Evolutionary conservation across 2,888 invertebrate genomes (phyloP), one percentile per base, ranked within the genome.

Genomic region (Cinara cedri): DNA sequence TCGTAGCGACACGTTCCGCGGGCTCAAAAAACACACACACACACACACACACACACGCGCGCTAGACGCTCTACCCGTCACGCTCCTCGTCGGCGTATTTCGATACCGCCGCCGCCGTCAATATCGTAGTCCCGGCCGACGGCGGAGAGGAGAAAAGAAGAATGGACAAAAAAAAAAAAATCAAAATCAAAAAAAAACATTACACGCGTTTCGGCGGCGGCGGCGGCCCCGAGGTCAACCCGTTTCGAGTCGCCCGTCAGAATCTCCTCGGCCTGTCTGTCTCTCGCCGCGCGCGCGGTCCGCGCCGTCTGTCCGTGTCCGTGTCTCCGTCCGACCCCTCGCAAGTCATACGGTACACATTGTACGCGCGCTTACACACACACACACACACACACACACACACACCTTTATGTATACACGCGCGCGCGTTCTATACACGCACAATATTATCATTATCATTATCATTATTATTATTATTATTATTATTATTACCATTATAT

Each of bases 181-280:
- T 46, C 1, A 16, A 60, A 13, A 26, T 11, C 42, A 16, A 26
- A 49, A 62, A 72, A 62, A 72, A 62, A 49, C 46, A 72, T 60
- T 57, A 72, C 72, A 72, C n/a, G 26, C 42, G 44, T n/a, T n/a
- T n/a, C 72, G 42, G 26, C 42, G 62, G 21, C 46, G 26, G 62
- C 57, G 62, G 62, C 54, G 42, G 66, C 54, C 55, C 21, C 55
- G 75, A 76, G 66, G 75, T 76, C 75, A 66, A 76, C 75, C 66
- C 75, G 75, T 76, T 66, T 76, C 19, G 14, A 55, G 66, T 57
- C 44, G 44, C 66, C 75, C 75, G 66, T 66, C 66, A 75, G n/a
- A 75, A 65, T 42, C 21, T 34, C 46, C 42, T 63, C 62, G 34
- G 11, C 62, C 6, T 11, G 63, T 75, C 65, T n/a, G 21, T 26